Evolutionary conservation across 2,113 vertebrate genomes (phyloP), one percentile per base, ranked within the genome.

Genomic region (Todiramphus chloris): DNA sequence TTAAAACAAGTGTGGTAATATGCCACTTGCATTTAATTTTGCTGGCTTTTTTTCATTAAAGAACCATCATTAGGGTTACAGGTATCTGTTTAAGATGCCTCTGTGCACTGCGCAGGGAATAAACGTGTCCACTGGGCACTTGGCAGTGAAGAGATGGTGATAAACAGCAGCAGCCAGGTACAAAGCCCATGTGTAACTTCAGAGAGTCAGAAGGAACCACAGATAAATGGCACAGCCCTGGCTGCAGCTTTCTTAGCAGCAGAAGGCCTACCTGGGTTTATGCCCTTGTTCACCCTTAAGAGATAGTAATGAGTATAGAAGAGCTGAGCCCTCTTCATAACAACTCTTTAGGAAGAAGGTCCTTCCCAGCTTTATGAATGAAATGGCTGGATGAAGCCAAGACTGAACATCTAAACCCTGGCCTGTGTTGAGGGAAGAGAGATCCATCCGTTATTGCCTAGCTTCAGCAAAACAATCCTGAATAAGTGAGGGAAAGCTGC

Each of bases 1-100:
- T 96, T 97, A 97, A 98, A 97, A 97, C 97, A 98, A 97, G 94
- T 95, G 93, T 97, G 95, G 91, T 94, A 97, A 96, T 96, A 95
- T 96, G 98, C 96, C 95, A 96, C 97, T 98, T 5, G 79, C 94
- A 96, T 96, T 97, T 92, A 97, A 96, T 93, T 96, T 92, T 94
- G 81, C 94, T 89, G 86, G 87, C 85, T 97, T 97, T 96, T 92
- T 94, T 96, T 96, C 83, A 21, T 90, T 93, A 91, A 97, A 91
- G 89, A 81, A 68, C 70, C 28, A 1, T 72, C 46, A 62, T 88
- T 97, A 94, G 89, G 87, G 60, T 83, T 96, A 92, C 62, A 50
- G 87, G 90, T 97, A 97, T 91, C 95, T 96, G 83, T 66, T 90
- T 70, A 89, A 97, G 95, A 97, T 94, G 89, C 95, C 83, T 92